Percentiles rank a stretch among this genome's conserved stretches.
These are phyloP conservation scores for Ifrita kowaldi DNA, from an alignment of 2,113 vertebrate genomes.

Conservation along the genomic window DNA sequence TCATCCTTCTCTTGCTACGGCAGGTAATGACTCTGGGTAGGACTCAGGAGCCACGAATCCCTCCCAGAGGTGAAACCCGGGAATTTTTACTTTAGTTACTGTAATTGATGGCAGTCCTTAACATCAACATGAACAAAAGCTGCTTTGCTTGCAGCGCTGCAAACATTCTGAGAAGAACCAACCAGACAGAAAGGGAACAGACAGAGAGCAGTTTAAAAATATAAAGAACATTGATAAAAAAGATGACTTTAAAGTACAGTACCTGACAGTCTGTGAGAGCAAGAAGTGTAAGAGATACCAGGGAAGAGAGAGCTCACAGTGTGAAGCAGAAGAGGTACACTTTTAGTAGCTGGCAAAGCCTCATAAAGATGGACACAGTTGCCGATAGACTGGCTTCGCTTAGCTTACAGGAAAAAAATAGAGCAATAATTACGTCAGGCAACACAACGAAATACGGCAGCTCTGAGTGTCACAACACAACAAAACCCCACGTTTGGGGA, in stretches of 20 bases:
- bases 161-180: not conserved
- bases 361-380: slow-evolving; percentile 97
- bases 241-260: slow-evolving; percentile 74
- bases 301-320: slow-evolving; percentile 98
- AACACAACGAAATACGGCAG: not conserved
- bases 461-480: not conserved
- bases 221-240: not conserved
- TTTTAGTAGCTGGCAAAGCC: slow-evolving; percentile 96
- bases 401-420: slow-evolving; percentile 86
- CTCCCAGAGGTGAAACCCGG: not conserved
- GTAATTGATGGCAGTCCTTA: not conserved
- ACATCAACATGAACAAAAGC: not conserved
- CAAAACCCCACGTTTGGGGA: not conserved
- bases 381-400: slow-evolving; percentile 99
- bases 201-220: not conserved
- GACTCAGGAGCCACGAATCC: not conserved
- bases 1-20: no score
- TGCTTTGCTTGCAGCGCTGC: not conserved
- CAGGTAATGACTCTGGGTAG: not conserved
- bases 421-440: slow-evolving; percentile 71
- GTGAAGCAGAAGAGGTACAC: slow-evolving; percentile 95
- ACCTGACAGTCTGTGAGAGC: slow-evolving; percentile 98
- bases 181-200: not conserved
- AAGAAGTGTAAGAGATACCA: slow-evolving; percentile 97
- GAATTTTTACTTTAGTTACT: not conserved